Conservation (phyloP, 1,140 invertebrate species). For the Heliconius congener region DNA sequence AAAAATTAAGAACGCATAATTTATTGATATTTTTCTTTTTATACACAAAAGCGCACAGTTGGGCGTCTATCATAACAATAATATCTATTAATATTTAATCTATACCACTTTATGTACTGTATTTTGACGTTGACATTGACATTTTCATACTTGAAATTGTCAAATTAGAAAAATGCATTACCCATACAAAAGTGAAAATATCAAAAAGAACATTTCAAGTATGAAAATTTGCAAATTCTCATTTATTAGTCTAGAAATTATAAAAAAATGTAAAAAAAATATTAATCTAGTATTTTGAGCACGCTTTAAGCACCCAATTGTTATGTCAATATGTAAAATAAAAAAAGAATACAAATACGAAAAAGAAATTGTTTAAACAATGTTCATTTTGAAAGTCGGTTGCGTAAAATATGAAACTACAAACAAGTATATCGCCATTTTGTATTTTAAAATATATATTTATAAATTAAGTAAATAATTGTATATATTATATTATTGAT, state of each 20-base stretch:
- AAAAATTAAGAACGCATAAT: neutral
- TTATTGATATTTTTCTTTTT: neutral
- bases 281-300: slow-evolving; percentile 26
- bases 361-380: neutral
- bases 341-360: neutral
- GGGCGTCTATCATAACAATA: slow-evolving; percentile 23
- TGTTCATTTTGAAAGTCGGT: neutral
- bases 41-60: slow-evolving; percentile 6
- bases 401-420: neutral
- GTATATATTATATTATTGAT: neutral
- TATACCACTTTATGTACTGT: slow-evolving; percentile 21
- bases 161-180: slow-evolving; percentile 1
- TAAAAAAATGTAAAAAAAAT: slow-evolving; percentile 14
- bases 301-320: slow-evolving; percentile 16
- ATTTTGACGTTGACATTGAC: slow-evolving; percentile 21
- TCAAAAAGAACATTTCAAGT: slow-evolving; percentile 10
- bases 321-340: slow-evolving; percentile 11
- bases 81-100: slow-evolving; percentile 15
- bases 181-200: slow-evolving; percentile 6
- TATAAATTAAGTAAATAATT: neutral
- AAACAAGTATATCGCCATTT: neutral
- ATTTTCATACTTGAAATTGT: slow-evolving; percentile 19
- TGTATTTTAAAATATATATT: neutral
- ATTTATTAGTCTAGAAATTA: neutral
- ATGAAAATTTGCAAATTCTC: slow-evolving; percentile 1